Conservation (phyloP, 1,140 invertebrate genomes). For the Melipona quadrifasciata region DNA sequence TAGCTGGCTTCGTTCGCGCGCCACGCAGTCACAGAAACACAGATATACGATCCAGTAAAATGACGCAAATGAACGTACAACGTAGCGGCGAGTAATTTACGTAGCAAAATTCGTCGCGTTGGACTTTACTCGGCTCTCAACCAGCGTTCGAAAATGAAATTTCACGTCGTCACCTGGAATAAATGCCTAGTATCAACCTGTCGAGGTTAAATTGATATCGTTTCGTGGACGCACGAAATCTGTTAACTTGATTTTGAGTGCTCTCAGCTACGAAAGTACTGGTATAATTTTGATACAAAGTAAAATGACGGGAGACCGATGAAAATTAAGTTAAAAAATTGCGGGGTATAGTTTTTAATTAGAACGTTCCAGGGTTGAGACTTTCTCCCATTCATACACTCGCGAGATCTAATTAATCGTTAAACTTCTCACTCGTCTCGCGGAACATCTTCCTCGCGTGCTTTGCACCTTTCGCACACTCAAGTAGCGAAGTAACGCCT, state of each 20-base stretch:
- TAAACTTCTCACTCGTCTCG: background rate
- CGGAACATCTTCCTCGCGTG: background rate
- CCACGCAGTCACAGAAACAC: slow-evolving; percentile 11
- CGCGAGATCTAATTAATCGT: background rate
- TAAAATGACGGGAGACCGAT: too few relatives aligned
- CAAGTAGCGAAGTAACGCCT: background rate
- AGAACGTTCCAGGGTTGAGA: background rate
- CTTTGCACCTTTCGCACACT: background rate
- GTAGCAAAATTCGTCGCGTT: slow-evolving; percentile 7
- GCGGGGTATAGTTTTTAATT: background rate
- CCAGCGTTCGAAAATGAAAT: background rate
- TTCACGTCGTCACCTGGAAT: background rate
- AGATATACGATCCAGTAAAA: slow-evolving; percentile 43
- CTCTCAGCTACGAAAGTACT: background rate
- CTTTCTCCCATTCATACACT: background rate
- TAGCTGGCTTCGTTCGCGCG: too few relatives aligned
- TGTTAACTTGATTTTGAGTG: too few relatives aligned
- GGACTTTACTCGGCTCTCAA: background rate
- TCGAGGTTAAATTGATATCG: background rate
- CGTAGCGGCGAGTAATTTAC: slow-evolving; percentile 10
- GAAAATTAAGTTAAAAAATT: too few relatives aligned
- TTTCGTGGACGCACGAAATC: background rate
- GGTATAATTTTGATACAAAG: too few relatives aligned
- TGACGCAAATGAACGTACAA: slow-evolving; percentile 39
- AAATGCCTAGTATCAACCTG: background rate